Percentiles rank a stretch among this genome's conserved stretches.
phyloP scores from a whole-genome alignment of 2,888 invertebrate species.

The Tinea pellionella region DNA sequence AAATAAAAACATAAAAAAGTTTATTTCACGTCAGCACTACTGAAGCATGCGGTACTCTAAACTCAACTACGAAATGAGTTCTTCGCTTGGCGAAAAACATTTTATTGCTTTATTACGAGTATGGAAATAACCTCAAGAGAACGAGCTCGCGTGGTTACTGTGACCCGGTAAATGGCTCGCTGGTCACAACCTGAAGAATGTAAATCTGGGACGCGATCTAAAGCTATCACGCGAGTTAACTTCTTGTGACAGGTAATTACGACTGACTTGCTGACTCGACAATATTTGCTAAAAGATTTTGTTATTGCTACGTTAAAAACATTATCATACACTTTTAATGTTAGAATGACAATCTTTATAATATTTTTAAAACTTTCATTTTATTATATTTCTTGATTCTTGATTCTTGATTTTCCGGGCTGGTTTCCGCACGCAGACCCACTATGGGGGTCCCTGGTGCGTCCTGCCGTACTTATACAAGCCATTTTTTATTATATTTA shows the following conservation, averaged over 20 bases:
- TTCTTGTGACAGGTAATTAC: conserved; percentile 6
- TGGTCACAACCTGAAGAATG: conserved; percentile 24
- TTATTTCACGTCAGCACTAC: background rate
- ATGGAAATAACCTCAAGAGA: conserved; percentile 29
- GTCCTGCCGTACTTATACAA: too few relatives aligned
- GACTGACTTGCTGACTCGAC: background rate
- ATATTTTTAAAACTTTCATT: too few relatives aligned
- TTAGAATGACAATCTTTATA: too few relatives aligned
- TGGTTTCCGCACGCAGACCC: too few relatives aligned
- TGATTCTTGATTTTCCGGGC: too few relatives aligned
- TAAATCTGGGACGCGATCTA: conserved; percentile 45
- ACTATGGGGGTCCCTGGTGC: too few relatives aligned
- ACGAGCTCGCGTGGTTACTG: conserved; percentile 22
- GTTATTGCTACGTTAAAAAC: background rate
- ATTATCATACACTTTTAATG: too few relatives aligned
- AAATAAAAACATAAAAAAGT: conserved; percentile 4
- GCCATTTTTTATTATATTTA: too few relatives aligned
- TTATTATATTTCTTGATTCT: too few relatives aligned
- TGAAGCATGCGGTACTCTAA: conserved; percentile 1
- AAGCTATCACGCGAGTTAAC: conserved; percentile 25
- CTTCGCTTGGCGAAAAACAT: conserved; percentile 27
- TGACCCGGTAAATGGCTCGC: conserved; percentile 28
- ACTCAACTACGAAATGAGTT: conserved; percentile 25
- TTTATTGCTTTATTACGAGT: conserved; percentile 40
- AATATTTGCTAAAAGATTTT: background rate